Percentiles rank a stretch among this genome's conserved stretches.
phyloP scores from a whole-genome alignment of 2,888 invertebrate genomes.

The Sinelater perroti region DNA sequence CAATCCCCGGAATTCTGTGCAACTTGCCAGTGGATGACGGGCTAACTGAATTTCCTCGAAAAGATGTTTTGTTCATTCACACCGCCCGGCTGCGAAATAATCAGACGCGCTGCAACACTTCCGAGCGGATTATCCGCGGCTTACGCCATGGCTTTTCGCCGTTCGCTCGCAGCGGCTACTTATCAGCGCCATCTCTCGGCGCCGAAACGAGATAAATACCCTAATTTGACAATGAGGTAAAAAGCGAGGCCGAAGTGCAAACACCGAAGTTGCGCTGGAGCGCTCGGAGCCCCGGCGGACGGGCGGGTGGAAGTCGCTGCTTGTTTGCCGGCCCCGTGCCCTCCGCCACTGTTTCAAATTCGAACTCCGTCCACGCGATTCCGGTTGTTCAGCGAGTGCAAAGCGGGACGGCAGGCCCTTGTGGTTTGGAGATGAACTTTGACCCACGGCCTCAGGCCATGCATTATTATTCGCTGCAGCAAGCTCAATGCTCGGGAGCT shows the following conservation, averaged over 20 bases:
- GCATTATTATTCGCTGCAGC: conserved; percentile 61
- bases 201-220: conserved; percentile 3
- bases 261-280: conserved; percentile 19
- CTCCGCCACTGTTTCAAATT: conserved; percentile 43
- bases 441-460: conserved; percentile 53
- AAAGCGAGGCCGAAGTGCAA: conserved; percentile 20
- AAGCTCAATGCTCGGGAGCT: conserved; percentile 58
- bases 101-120: conserved; percentile 9
- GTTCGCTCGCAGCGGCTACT: no score
- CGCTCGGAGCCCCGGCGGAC: conserved; percentile 34
- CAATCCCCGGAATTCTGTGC: conserved; percentile 19
- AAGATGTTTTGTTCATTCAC: conserved; percentile 19
- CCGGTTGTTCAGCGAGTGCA: conserved; percentile 41
- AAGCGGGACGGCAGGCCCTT: conserved; percentile 47
- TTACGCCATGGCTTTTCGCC: conserved; percentile 1
- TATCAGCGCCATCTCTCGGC: no score
- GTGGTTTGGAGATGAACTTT: conserved; percentile 55
- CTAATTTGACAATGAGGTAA: conserved; percentile 16
- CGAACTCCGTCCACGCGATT: conserved; percentile 47
- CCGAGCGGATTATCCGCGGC: conserved; percentile 6
- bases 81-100: conserved; percentile 3
- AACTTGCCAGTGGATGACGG: conserved; percentile 21
- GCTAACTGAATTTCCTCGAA: conserved; percentile 22
- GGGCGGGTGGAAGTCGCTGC: conserved; percentile 38
- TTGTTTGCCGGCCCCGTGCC: conserved; percentile 42